Base-by-base conservation (phyloP, 2,797 vertebrate genomes). In the Rhinella marina region DNA sequence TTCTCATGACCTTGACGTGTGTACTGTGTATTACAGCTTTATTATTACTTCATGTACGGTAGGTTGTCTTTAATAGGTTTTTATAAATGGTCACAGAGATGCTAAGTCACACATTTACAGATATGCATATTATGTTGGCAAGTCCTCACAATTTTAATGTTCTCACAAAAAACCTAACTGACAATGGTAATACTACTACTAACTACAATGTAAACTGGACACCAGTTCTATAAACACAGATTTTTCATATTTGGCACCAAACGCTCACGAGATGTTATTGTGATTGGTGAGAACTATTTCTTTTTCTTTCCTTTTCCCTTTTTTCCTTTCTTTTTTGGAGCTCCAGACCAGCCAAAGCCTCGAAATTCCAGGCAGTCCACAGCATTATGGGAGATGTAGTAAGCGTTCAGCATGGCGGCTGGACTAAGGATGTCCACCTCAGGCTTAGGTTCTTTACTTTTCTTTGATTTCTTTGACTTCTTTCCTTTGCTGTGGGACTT, bases 301-400 rank as follows among this genome's bases (percentile, higher is more conserved):
- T 76, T 76, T 59, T 12, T 54, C 88, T 61, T 76, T 54, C 86
- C 90, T 75, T 94, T 96, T 54, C 91, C 91, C 68, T 91, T 95
- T 87, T 92, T 95, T 0, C 93, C 92, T 87, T 96, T 97, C 91
- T 95, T 95, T 81, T 93, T 96, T 0, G 86, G 86, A 2, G 94
- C 91, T 0, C 93, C 94, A 0, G 95, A 92, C 97, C 96, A 97
- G 3, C 91, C 91, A 86, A 96, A 96, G 72, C 97, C 97, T 2
- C 95, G 93, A 57, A 95, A 93, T 19, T 90, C 79, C 90, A 98
- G 91, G 92, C 94, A 98, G 91, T 96, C 94, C 0, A 94, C 88
- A 0, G 92, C 96, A 25, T 97, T 97, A 93, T 99, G 97, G 1
- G 95, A 94, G 12, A 98, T 94, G 91, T 98, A 98, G 93, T 97